Base-by-base conservation (phyloP, 2,888 invertebrate species). In the Thereva unica region DNA sequence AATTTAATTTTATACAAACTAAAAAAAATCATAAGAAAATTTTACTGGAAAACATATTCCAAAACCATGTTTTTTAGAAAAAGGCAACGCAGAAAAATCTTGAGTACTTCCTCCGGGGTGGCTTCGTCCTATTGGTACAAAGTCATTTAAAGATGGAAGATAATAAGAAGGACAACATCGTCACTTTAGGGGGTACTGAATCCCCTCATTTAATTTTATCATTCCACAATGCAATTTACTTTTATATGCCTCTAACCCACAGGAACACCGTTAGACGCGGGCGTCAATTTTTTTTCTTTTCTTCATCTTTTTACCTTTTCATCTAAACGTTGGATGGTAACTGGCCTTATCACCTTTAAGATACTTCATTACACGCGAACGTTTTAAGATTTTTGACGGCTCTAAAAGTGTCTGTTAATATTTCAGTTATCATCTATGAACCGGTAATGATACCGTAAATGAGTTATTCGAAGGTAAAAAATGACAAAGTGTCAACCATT, bases 341-440 rank as follows among this genome's bases (percentile, higher is more conserved):
- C 38, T 38, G 45, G 52, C 63, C 53, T 63, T 68, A 68, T 68
- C 68, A 50, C 52, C 66, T 34, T 64, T 59, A 66, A 63, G 35
- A 61, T 63, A 54, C 63, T 61, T 68, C 68, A 68, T 68, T 68
- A 68, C 61, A 23, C 52, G 61, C 54, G 63, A 54, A 66, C 53
- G 56, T 54, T 53, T 61, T 61, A 61, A 61, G 50, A 61, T 49
- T 40, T 41, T 23, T 23, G 23, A 50, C 61, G 50, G 41, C 9
- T 50, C 54, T 50, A 49, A 55, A 47, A 56, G 56, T 66, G 66
- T 66, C 66, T 66, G 66, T 61, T 68, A 68, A 68, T 66, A 66
- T 66, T 66, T 61, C 49, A 63, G 66, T 68, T 68, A 68, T 68
- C 68, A 68, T 68, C 65, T 68, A 55, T 66, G 64, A 68, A 68